phyloP scores from a whole-genome alignment of 1,140 invertebrate genomes.

The Scaptomyza pallida region DNA sequence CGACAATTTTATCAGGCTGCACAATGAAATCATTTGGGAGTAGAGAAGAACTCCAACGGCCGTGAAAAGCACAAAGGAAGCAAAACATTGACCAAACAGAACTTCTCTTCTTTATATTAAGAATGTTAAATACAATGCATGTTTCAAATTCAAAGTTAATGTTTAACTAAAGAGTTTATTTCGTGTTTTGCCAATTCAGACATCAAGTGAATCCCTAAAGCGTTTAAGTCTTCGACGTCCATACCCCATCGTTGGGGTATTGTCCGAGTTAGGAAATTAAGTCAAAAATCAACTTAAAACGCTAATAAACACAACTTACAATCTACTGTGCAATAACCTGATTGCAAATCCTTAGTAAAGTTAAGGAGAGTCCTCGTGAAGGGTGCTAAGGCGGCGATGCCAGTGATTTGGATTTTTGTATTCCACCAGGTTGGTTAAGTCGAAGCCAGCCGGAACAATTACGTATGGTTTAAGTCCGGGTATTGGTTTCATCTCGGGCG shows the following conservation, averaged over 20 bases:
- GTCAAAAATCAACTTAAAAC: background rate
- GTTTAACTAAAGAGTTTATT: background rate
- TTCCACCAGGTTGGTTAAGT: slow-evolving; percentile 35
- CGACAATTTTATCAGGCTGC: slow-evolving; percentile 82
- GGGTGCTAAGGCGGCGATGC: slow-evolving; percentile 34
- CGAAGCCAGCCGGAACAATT: slow-evolving; percentile 51
- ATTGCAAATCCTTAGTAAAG: background rate
- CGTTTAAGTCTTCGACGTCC: slow-evolving; percentile 57
- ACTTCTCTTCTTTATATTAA: too few relatives aligned
- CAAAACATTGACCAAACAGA: background rate
- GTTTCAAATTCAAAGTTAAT: background rate
- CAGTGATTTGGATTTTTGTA: slow-evolving; percentile 60
- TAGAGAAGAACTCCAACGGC: slow-evolving; percentile 33
- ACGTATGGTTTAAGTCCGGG: slow-evolving; percentile 8
- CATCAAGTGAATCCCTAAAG: slow-evolving; percentile 4
- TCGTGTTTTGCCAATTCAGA: background rate
- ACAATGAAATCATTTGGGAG: slow-evolving; percentile 76
- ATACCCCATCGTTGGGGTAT: slow-evolving; percentile 43
- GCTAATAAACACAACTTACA: background rate
- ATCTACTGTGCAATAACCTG: slow-evolving; percentile 11
- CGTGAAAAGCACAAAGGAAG: slow-evolving; percentile 5
- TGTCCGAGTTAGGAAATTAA: slow-evolving; percentile 17
- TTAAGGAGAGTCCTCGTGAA: slow-evolving; percentile 20
- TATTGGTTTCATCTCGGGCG: background rate
- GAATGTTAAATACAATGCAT: too few relatives aligned